phyloP scores from a whole-genome alignment of 2,888 invertebrate species.

The Eubasilissa splendida region DNA sequence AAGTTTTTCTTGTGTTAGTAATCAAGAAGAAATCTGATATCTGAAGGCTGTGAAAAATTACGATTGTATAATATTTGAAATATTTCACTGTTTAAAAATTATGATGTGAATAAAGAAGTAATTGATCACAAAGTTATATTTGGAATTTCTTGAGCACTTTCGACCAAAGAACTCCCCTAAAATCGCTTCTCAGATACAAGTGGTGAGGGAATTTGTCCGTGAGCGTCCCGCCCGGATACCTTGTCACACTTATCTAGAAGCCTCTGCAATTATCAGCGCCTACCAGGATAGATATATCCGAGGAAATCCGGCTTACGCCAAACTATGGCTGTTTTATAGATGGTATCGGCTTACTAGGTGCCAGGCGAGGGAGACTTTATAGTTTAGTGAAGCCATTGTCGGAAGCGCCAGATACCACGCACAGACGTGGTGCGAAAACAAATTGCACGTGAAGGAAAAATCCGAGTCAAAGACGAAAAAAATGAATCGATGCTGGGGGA shows the following conservation, averaged over 20 bases:
- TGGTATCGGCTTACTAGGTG: slow-evolving; percentile 49
- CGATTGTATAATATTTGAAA: too few species aligned
- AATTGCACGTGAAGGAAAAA: slow-evolving; percentile 23
- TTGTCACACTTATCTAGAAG: slow-evolving; percentile 56
- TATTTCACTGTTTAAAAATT: too few species aligned
- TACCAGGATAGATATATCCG: slow-evolving; percentile 42
- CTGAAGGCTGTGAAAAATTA: too few species aligned
- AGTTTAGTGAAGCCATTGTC: slow-evolving; percentile 44
- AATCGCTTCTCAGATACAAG: slow-evolving; percentile 29
- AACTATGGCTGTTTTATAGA: slow-evolving; percentile 50
- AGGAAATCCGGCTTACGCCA: slow-evolving; percentile 50
- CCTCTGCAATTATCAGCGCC: slow-evolving; percentile 54
- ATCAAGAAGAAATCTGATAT: too few species aligned
- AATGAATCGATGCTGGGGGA: slow-evolving; percentile 4
- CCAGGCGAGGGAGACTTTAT: slow-evolving; percentile 47
- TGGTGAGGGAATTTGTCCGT: slow-evolving; percentile 39
- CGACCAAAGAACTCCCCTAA: slow-evolving; percentile 45
- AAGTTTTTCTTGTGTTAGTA: too few species aligned
- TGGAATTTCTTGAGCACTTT: slow-evolving; percentile 27
- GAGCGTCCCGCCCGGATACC: slow-evolving; percentile 46
- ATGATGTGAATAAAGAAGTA: too few species aligned
- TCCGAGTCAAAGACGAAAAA: background rate
- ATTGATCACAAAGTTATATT: slow-evolving; percentile 31
- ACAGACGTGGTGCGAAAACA: slow-evolving; percentile 36
- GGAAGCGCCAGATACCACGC: slow-evolving; percentile 38